phyloP scores from a whole-genome alignment of 2,797 vertebrate species.

The Urophycis tenuis region DNA sequence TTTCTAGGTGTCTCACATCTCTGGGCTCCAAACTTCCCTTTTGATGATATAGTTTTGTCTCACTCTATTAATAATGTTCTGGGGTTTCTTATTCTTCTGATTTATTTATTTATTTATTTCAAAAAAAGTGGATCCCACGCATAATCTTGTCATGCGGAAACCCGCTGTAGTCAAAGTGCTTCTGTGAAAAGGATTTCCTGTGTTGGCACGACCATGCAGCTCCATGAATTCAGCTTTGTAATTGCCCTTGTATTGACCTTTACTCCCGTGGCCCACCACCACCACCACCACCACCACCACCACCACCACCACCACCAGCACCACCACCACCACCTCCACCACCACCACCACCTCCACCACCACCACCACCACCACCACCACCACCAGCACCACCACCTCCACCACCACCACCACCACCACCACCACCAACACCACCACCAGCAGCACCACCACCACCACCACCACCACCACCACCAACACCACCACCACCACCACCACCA shows the following conservation, averaged over 20 bases:
- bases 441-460: background rate
- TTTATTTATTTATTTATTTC: background rate
- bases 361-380: background rate
- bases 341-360: too few species aligned
- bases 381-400: background rate
- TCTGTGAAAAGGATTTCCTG: background rate
- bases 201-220: background rate
- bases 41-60: background rate
- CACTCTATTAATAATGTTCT: background rate
- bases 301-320: background rate
- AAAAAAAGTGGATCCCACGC: background rate
- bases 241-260: conserved; percentile 43
- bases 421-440: background rate
- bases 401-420: background rate
- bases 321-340: background rate
- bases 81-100: background rate
- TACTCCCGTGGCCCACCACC: background rate
- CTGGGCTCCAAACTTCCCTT: background rate
- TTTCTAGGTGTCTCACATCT: background rate
- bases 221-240: conserved; percentile 2
- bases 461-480: background rate
- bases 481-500: too few species aligned
- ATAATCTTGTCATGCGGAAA: background rate
- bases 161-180: background rate
- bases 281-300: too few species aligned